Evolutionary conservation across 2,797 vertebrate species (phyloP).

Genomic region (Malurus leucopterus): DNA sequence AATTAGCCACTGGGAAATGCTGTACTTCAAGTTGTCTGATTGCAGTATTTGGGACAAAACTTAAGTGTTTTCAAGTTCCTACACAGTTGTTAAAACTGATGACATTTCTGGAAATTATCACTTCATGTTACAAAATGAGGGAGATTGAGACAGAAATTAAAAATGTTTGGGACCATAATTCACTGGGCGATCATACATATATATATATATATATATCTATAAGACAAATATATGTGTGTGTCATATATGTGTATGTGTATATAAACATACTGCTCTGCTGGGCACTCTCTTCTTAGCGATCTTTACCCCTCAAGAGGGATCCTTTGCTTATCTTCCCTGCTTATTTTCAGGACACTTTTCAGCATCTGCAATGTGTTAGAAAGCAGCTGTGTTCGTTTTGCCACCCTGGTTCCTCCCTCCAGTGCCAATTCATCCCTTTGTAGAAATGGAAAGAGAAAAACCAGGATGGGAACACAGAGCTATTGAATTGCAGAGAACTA

Average conservation of each 20-base stretch:
- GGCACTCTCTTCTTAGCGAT: neutral
- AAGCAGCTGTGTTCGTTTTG: neutral
- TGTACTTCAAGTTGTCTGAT: neutral
- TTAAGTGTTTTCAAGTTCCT: neutral
- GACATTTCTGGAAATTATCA: neutral
- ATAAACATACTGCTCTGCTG: neutral
- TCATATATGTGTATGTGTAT: neutral
- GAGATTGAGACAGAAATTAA: neutral
- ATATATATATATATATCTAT: neutral
- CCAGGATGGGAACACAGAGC: neutral
- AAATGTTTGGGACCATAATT: neutral
- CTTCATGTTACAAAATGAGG: neutral
- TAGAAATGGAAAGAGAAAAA: neutral
- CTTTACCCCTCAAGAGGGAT: neutral
- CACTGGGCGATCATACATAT: neutral
- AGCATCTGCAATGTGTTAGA: neutral
- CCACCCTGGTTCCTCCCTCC: neutral
- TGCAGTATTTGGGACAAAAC: neutral
- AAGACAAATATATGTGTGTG: too few species aligned
- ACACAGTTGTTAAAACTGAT: fast-evolving
- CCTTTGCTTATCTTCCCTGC: neutral
- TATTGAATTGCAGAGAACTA: conserved; percentile 1
- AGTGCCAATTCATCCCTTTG: neutral
- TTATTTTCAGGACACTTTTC: neutral
- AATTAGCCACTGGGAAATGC: neutral